phyloP scores from a whole-genome alignment of 1,140 invertebrate genomes.

The Arctopsyche grandis region DNA sequence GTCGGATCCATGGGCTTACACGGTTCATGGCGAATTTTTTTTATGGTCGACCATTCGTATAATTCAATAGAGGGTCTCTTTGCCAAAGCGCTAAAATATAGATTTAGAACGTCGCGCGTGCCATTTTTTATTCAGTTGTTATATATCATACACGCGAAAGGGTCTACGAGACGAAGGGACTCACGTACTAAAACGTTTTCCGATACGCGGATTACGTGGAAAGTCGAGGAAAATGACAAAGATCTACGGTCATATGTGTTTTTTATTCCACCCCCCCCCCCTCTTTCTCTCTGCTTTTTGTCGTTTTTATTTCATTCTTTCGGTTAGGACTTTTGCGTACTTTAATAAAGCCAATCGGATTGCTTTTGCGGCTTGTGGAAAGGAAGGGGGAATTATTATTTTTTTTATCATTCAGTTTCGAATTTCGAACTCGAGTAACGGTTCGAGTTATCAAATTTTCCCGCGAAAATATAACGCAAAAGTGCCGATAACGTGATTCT shows the following conservation, averaged over 20 bases:
- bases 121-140: slow-evolving; percentile 29
- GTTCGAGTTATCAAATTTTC: too few species aligned
- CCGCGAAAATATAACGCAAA: neutral
- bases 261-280: slow-evolving; percentile 2
- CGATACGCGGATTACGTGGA: slow-evolving; percentile 26
- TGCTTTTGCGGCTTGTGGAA: too few species aligned
- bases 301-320: neutral
- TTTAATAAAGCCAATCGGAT: neutral
- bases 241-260: slow-evolving; percentile 14
- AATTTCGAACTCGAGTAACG: neutral
- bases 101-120: slow-evolving; percentile 11
- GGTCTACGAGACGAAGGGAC: neutral
- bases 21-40: too few species aligned
- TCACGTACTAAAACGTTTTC: slow-evolving; percentile 22
- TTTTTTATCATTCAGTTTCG: neutral
- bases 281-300: neutral
- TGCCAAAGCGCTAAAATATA: neutral
- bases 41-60: neutral
- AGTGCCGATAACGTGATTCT: slow-evolving; percentile 8
- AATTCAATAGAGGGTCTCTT: slow-evolving; percentile 12
- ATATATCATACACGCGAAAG: too few species aligned
- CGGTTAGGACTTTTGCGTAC: neutral
- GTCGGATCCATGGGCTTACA: too few species aligned
- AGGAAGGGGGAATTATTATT: neutral
- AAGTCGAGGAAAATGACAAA: slow-evolving; percentile 6